A percentile compares a stretch with the other conserved stretches of the same genome.
Conservation (phyloP, 2,888 invertebrate genomes). For the Sepiola atlantica region DNA sequence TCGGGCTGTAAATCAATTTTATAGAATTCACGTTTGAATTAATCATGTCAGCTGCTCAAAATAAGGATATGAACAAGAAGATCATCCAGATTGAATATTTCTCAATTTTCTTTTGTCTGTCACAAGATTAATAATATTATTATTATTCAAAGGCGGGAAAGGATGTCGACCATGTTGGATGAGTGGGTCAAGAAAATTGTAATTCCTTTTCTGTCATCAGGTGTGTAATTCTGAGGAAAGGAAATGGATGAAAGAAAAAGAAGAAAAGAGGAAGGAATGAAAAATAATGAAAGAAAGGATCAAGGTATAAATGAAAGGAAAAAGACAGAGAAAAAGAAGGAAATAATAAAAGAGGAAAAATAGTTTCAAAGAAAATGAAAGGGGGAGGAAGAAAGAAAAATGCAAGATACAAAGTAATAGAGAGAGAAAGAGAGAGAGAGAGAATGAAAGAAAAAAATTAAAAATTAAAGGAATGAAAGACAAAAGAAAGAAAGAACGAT, state of each 20-base stretch:
- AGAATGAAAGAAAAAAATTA: neutral
- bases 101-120: neutral
- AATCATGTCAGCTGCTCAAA: neutral
- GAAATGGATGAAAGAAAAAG: neutral
- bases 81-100: neutral
- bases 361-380: accelerated
- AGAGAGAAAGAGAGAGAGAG: neutral
- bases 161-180: neutral
- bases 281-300: neutral
- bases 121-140: neutral
- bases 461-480: neutral
- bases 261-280: neutral
- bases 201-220: neutral
- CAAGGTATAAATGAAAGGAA: neutral
- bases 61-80: neutral
- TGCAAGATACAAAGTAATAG: neutral
- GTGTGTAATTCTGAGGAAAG: neutral
- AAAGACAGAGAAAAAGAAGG: neutral
- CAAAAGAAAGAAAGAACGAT: too few relatives aligned
- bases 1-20: neutral
- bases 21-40: neutral
- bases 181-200: neutral
- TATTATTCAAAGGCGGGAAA: neutral
- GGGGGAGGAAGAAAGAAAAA: neutral
- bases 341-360: neutral